Conservation (phyloP, 1,140 invertebrate genomes). For the Zaprionus gabonicus region DNA sequence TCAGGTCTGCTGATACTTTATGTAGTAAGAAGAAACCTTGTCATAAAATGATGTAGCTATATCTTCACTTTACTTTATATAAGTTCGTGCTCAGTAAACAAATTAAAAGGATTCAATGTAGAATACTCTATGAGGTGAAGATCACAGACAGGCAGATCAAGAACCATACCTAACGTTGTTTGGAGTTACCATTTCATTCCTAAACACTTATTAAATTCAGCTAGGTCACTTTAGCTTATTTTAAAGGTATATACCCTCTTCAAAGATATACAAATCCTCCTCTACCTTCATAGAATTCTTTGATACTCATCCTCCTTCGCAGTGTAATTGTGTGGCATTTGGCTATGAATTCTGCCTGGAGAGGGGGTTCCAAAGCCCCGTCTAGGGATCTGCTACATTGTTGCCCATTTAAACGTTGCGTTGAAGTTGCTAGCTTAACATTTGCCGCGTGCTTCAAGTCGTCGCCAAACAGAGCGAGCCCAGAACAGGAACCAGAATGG, state of each 20-base stretch:
- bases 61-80: no score
- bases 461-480: conserved; percentile 43
- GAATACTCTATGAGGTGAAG: no score
- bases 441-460: conserved; percentile 37
- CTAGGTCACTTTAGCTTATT: no score
- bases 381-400: background rate
- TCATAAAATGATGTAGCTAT: no score
- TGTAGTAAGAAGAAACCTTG: no score
- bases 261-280: background rate
- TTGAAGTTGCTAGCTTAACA: conserved; percentile 51
- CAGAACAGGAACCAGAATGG: background rate
- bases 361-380: no score
- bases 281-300: background rate
- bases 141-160: no score
- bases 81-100: no score
- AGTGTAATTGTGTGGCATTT: conserved; percentile 30
- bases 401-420: conserved; percentile 51
- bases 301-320: background rate
- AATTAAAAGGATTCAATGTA: no score
- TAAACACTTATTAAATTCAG: background rate
- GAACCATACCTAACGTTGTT: no score
- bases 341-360: background rate
- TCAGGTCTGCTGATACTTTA: background rate
- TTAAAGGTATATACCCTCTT: no score
- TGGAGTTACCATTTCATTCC: background rate